Evolutionary conservation across 2,797 vertebrate species (phyloP).

Genomic region (Ctenosaura bakeri): DNA sequence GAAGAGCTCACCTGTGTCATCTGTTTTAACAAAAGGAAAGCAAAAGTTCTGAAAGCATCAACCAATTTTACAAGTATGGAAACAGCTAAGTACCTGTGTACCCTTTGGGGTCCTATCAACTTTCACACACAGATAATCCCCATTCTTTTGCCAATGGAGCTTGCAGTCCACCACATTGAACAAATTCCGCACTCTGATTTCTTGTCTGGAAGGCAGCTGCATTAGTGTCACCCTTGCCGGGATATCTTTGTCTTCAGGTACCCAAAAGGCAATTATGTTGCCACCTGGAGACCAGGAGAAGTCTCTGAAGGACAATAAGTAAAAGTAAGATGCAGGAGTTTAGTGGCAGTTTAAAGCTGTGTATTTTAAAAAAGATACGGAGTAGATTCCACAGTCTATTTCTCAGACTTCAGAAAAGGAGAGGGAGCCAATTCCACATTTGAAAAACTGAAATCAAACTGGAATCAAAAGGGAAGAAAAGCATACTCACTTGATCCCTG

Average conservation of each 20-base stretch:
- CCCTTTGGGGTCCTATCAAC: slow-evolving; percentile 97
- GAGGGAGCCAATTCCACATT: neutral
- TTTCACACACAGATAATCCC: slow-evolving; percentile 97
- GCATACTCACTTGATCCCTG: slow-evolving; percentile 92
- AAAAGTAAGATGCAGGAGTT: neutral
- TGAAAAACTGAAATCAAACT: too few species aligned
- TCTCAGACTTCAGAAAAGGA: neutral
- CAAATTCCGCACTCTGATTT: slow-evolving; percentile 96
- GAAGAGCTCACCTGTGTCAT: neutral
- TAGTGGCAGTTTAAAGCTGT: neutral
- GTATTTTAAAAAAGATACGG: neutral
- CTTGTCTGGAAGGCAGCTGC: slow-evolving; percentile 95
- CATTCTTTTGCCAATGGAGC: slow-evolving; percentile 98
- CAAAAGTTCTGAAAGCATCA: neutral
- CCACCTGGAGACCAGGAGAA: slow-evolving; percentile 99
- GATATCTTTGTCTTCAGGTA: slow-evolving; percentile 98
- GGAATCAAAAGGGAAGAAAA: neutral
- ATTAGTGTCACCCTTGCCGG: slow-evolving; percentile 97
- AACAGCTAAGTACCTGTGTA: slow-evolving; percentile 85
- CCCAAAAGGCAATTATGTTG: slow-evolving; percentile 99
- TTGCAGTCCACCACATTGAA: slow-evolving; percentile 99
- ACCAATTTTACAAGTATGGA: accelerated
- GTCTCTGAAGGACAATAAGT: slow-evolving; percentile 83
- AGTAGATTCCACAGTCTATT: neutral
- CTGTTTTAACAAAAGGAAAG: neutral